Evolutionary conservation across 2,113 vertebrate species (phyloP), one percentile per base, ranked within the genome.

Genomic region (Pluvialis apricaria): DNA sequence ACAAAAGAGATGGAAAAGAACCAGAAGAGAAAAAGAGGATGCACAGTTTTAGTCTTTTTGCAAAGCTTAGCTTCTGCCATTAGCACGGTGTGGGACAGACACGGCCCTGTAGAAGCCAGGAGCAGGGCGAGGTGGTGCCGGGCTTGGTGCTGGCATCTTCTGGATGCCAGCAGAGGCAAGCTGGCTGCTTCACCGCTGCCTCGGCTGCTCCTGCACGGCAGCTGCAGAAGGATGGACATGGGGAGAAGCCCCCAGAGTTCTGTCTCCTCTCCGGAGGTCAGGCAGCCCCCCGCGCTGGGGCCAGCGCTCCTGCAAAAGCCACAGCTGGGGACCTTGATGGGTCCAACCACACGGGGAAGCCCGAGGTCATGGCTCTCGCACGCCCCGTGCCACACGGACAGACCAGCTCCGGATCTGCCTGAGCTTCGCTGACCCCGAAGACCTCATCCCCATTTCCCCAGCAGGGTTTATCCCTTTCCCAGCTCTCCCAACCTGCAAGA

Each of bases 271-370:
- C 47, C 20, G 21, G 47, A 22, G 47, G 20, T 49, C 21, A 11
- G 47, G 47, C 47, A 49, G 20, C 47, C 47, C 47, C 24, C 5
- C 28, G 44, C 24, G 54, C 1, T 7, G 6, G 52, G 40, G 15
- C 52, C 58, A 11, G 51, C 3, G 2, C 14, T 29, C 25, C 44
- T 3, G 15, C 14, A 1, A 11, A 44, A 60, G 45, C 55, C 54
- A 8, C 3, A 1, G 21, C 45, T 20, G 6, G 55, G 36, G 29
- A 20, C 2, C 13, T 10, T 19, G 29, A 2, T 0, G 6, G 20
- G 16, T 7, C 64, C 57, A 12, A 26, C 5, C 4, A 4, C 9
- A 4, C 1, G 7, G 20, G n/a, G 19, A 49, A 42, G 49, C n/a
- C 64, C 14, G 2, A 11, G 65, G 82, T 11, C 21, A 11, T 1